Percentiles rank a stretch among this genome's conserved stretches.
Evolutionary conservation across 1,140 invertebrate genomes (phyloP).

Genomic region (Heliconius eleuchia): DNA sequence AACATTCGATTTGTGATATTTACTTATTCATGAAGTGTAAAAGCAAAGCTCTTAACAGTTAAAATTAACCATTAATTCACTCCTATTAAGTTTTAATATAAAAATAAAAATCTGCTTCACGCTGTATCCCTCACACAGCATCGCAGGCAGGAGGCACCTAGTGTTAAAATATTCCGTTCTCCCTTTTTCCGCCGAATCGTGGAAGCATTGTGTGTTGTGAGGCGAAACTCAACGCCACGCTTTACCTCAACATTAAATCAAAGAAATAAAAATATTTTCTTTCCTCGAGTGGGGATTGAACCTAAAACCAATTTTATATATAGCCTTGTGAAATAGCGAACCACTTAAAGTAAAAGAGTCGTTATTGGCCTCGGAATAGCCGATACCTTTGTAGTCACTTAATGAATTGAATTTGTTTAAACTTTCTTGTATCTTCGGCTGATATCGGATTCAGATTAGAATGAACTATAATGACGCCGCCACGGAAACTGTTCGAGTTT

Average conservation of each 20-base stretch:
- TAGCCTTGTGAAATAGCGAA: neutral
- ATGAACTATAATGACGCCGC: constrained; percentile 55
- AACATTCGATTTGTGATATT: neutral
- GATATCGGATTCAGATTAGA: constrained; percentile 60
- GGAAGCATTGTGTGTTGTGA: too few species aligned
- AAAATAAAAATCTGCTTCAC: too few species aligned
- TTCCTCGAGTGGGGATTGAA: too few species aligned
- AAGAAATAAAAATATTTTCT: too few species aligned
- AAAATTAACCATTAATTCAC: neutral
- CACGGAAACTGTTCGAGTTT: constrained; percentile 49
- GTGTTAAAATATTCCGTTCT: too few species aligned
- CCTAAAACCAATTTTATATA: too few species aligned
- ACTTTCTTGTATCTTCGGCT: constrained; percentile 58
- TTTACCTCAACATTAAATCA: too few species aligned
- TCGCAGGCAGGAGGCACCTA: too few species aligned
- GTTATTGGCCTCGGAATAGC: neutral
- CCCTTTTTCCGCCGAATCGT: too few species aligned
- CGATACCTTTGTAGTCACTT: constrained; percentile 37
- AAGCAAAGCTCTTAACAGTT: neutral
- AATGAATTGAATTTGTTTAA: constrained; percentile 72
- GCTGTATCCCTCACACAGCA: too few species aligned
- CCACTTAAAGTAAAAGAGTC: neutral
- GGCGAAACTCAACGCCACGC: too few species aligned
- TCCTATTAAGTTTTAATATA: neutral
- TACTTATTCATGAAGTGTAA: neutral